Evolutionary conservation across 2,797 vertebrate species (phyloP).

Genomic region (Acipenser ruthenus): DNA sequence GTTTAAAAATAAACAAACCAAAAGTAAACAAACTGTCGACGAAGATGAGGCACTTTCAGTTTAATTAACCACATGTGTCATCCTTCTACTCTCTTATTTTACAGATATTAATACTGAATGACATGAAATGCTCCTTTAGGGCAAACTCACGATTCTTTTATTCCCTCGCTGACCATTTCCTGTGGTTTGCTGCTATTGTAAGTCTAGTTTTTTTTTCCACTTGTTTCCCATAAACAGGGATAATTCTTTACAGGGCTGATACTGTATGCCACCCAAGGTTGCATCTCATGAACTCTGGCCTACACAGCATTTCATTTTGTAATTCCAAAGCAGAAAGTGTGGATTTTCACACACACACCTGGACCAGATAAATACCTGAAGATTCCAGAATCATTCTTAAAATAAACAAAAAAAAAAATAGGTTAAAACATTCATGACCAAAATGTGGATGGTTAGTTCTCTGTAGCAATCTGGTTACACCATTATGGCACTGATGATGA

Average conservation of each 20-base stretch:
- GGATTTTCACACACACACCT: not conserved
- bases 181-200: conserved; percentile 41
- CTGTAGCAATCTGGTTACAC: too few species aligned
- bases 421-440: too few species aligned
- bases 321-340: not conserved
- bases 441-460: too few species aligned
- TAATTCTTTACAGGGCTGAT: conserved; percentile 31
- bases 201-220: conserved; percentile 14
- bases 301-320: not conserved
- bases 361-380: not conserved
- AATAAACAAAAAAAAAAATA: too few species aligned
- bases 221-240: conserved; percentile 32
- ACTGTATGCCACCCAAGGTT: conserved; percentile 25
- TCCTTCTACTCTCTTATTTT: not conserved
- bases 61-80: not conserved
- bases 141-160: not conserved
- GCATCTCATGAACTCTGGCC: conserved; percentile 8
- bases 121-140: not conserved
- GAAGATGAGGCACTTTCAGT: not conserved
- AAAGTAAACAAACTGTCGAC: too few species aligned
- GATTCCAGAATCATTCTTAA: too few species aligned
- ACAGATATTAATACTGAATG: conserved; percentile 2
- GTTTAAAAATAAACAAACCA: too few species aligned
- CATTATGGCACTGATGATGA: too few species aligned
- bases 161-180: conserved; percentile 4